phyloP scores from a whole-genome alignment of 2,113 vertebrate species.

The Chiloscyllium plagiosum region DNA sequence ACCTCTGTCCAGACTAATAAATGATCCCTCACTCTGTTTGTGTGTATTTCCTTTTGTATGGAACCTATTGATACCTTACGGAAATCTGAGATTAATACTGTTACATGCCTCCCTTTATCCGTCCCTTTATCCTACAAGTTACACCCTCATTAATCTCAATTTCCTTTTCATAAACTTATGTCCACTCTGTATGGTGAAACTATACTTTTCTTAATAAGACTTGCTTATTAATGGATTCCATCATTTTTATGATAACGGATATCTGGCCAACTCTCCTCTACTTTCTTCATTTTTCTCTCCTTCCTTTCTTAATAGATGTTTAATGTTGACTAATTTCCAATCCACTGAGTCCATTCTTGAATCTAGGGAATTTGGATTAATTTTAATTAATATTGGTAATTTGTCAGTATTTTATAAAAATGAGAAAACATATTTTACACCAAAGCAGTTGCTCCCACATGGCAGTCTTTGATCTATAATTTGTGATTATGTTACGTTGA shows the following conservation, averaged over 20 bases:
- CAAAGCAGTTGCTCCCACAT: neutral
- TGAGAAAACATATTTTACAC: neutral
- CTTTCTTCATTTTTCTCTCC: neutral
- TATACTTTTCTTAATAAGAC: too few species aligned
- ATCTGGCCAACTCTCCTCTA: neutral
- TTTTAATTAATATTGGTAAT: neutral
- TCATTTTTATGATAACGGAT: neutral
- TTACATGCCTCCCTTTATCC: neutral
- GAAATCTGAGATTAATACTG: neutral
- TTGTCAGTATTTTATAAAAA: neutral
- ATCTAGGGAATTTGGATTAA: neutral
- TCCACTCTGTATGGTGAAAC: too few species aligned
- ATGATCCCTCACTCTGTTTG: neutral
- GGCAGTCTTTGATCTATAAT: neutral
- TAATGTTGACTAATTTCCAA: neutral
- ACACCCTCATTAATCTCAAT: neutral
- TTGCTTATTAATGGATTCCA: neutral
- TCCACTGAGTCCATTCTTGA: neutral
- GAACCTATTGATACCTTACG: neutral
- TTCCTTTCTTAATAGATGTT: neutral
- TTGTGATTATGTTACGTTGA: neutral
- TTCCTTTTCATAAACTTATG: too few species aligned
- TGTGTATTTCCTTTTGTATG: neutral
- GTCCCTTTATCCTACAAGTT: neutral
- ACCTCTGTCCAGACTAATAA: neutral